These are phyloP conservation scores for Poecile montanus DNA, from an alignment of 2,797 vertebrate species.

Conservation along the genomic window DNA sequence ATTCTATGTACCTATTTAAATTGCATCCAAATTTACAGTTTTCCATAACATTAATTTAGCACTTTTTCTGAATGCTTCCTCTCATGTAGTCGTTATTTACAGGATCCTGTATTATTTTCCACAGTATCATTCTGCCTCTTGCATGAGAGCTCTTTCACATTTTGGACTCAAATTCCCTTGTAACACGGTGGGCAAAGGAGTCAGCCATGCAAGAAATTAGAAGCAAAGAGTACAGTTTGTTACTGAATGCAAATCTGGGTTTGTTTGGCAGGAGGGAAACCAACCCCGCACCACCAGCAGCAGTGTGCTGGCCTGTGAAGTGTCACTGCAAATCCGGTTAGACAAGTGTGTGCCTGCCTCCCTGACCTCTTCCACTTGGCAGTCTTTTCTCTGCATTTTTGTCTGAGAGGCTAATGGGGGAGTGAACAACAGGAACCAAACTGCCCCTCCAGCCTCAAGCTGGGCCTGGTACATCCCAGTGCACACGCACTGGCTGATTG, in stretches of 20 bases:
- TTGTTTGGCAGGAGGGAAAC: not conserved
- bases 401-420: not conserved
- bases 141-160: not conserved
- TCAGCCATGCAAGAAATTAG: not conserved
- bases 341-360: not conserved
- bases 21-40: not conserved
- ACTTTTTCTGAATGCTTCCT: not conserved
- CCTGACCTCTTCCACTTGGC: conserved; percentile 28
- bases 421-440: not conserved
- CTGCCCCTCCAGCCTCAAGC: not conserved
- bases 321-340: not conserved
- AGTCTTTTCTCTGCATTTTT: not conserved
- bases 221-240: not conserved
- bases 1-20: not conserved
- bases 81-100: not conserved
- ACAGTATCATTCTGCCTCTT: not conserved
- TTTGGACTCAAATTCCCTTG: not conserved
- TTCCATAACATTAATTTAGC: not conserved
- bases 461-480: not conserved
- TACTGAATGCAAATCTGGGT: not conserved
- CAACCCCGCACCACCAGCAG: not conserved
- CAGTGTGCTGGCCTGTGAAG: not conserved
- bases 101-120: not conserved
- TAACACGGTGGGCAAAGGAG: not conserved
- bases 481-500: not conserved